Percentiles rank a stretch among this genome's conserved stretches.
Evolutionary conservation across 2,797 vertebrate species (phyloP).

Genomic region (Acanthis flammea): DNA sequence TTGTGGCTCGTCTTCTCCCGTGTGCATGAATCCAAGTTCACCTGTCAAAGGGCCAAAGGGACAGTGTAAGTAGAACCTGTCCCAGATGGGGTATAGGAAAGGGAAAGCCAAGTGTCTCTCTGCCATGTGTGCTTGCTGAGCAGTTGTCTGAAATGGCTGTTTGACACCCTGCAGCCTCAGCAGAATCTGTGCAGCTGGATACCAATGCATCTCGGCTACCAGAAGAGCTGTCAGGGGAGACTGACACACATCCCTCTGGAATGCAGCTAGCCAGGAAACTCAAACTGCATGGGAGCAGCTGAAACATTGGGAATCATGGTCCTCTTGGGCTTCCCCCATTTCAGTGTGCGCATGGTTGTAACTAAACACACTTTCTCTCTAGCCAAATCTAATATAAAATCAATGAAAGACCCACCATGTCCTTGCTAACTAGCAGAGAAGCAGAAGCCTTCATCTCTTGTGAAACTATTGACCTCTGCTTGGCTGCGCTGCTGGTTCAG

Average conservation of each 20-base stretch:
- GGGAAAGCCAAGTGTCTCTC: not conserved
- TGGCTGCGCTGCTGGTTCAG: not conserved
- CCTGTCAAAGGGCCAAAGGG: constrained; percentile 71
- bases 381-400: not conserved
- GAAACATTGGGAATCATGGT: not conserved
- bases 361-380: not conserved
- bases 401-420: not conserved
- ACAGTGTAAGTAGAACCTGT: not conserved
- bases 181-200: not conserved
- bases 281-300: not conserved
- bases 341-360: not conserved
- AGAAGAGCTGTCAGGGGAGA: not conserved
- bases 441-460: not conserved
- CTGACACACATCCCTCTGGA: not conserved
- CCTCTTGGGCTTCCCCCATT: not conserved
- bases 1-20: constrained; percentile 84
- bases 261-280: not conserved
- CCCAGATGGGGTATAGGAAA: not conserved
- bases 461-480: not conserved
- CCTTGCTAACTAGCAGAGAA: not conserved
- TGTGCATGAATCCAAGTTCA: constrained; percentile 88
- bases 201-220: not conserved
- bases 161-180: not conserved
- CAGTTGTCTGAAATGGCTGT: not conserved
- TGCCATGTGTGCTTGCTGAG: not conserved